Evolutionary conservation across 2,888 invertebrate genomes (phyloP), one percentile per base, ranked within the genome.

Genomic region (Apamea monoglypha): DNA sequence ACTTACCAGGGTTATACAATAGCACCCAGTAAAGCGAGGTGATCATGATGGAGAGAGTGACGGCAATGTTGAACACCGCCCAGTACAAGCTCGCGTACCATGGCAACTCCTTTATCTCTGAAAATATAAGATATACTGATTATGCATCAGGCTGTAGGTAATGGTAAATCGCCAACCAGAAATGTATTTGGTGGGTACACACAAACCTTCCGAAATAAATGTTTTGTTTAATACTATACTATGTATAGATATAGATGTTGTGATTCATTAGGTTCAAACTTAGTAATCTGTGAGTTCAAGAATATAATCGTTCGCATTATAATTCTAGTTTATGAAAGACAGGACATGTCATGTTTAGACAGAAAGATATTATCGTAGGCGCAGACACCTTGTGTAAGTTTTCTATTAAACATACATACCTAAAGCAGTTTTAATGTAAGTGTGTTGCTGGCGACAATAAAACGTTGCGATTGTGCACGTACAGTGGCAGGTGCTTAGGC

Each of bases 1-100:
- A 85, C 85, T 72, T 91, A 96, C 97, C 94, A 77, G 95, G 93
- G 68, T 94, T 89, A 85, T 94, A 97, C 32, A 97, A 91, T 29
- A 97, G 91, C 53, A 93, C 91, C 97, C 97, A 97, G 91, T 96
- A 97, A 77, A 97, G 95, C 12, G 92, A 90, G 0, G 96, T 96
- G 88, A 97, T 96, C 87, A 96, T 89, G 61, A 97, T 71, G 12
- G 96, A 95, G 5, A 95, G 84, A 25, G 94, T 89, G 32, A 95
- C 87, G 1, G 93, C 82, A 32, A 94, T 88, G 92, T 97, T 97
- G 93, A 92, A 95, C 10, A 95, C 67, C 50, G 95, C 83, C 97
- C 97, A 97, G 89, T 97, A 96, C 86, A 93, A 86, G 84, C 94
- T 92, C 29, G 94, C 92, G 89, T 94, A 96, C 96, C 96, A 96